Percentiles rank a stretch among this genome's conserved stretches.
Evolutionary conservation across 2,113 vertebrate genomes (phyloP).

Genomic region (Lasiurus borealis): DNA sequence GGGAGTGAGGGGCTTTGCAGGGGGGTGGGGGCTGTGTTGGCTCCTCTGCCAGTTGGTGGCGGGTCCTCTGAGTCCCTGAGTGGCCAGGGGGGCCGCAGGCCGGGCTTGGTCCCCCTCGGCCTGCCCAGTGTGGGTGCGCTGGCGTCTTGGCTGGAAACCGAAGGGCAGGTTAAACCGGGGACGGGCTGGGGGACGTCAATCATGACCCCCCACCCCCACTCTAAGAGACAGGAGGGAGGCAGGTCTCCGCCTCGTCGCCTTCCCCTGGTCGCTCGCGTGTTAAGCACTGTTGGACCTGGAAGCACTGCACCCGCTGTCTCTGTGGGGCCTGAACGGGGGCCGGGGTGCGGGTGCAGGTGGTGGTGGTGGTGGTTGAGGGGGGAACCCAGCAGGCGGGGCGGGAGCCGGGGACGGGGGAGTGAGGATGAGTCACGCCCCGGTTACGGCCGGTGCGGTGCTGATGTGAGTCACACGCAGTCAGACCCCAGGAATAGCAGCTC

Average conservation of each 20-base stretch:
- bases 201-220: neutral
- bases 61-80: neutral
- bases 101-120: too few species aligned
- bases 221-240: neutral
- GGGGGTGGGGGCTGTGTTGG: neutral
- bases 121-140: neutral
- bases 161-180: neutral
- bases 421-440: neutral
- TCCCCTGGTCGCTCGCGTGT: fast-evolving
- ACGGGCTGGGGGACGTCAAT: neutral
- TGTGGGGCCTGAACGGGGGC: too few species aligned
- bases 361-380: too few species aligned
- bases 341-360: fast-evolving
- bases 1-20: neutral
- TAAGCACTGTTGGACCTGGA: neutral
- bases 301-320: neutral
- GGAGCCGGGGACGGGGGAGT: neutral
- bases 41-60: neutral
- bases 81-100: too few species aligned
- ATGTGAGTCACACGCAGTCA: neutral
- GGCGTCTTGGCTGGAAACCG: neutral
- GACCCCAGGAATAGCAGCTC: neutral
- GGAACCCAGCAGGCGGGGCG: neutral
- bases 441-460: neutral
- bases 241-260: neutral